Evolutionary conservation across 2,888 invertebrate genomes (phyloP), one percentile per base, ranked within the genome.

Genomic region (Diachrysia chrysitis): DNA sequence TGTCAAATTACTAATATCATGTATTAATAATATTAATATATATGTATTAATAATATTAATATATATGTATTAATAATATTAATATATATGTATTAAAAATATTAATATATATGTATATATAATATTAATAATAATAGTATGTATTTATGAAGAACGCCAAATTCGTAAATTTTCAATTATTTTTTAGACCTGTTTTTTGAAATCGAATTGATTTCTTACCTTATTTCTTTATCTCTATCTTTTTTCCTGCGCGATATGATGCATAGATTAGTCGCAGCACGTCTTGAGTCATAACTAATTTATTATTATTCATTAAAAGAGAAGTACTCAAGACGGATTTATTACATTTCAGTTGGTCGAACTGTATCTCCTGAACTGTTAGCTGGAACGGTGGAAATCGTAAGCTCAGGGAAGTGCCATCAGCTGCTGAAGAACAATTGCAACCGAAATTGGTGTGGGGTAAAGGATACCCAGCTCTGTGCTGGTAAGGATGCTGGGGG

Each of bases 401-500:
- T 92, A 53, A 85, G 88, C 51, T 73, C 80, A 0, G 37, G 73
- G 3, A 67, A 68, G 17, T 92, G 91, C 57, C 83, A 87, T 35
- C n/a, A 70, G 0, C 76, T 90, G 3, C 73, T 91, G 0, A 64
- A 58, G 1, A 63, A 68, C 0, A 76, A 71, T 0, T 85, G 84
- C 57, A 89, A 88, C 69, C 83, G 91, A 53, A 79, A 86, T 56
- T 91, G 88, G 88, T 76, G 79, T 25, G 90, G 91, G 0, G 48
- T 91, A 1, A 67, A 82, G 6, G 79, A 86, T 0, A 73, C 87
- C 42, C 92, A 93, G 82, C 70, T 93, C 4, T 93, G 92, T 69
- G 92, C 92, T 66, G 92, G 91, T 0, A 86, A 86, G 21, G 60
- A 91, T 42, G 74, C 76, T 14, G 93, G 92, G 16, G 91, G 90